Percentiles rank a stretch among this genome's conserved stretches.
Evolutionary conservation across 2,888 invertebrate species (phyloP).

Genomic region (Leptopilina syphax): DNA sequence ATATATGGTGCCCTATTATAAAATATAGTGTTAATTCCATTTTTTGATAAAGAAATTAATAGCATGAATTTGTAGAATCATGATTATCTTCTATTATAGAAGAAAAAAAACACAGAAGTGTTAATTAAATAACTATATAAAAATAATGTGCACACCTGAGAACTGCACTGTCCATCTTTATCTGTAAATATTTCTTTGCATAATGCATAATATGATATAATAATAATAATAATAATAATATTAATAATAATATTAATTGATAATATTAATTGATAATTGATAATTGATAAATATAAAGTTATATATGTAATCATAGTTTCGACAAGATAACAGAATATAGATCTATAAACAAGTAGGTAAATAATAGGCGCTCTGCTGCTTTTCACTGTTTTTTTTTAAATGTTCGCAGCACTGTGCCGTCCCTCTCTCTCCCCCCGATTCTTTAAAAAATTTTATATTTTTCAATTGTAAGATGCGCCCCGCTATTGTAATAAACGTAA

Average conservation of each 20-base stretch:
- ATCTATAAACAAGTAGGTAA: slow-evolving; percentile 51
- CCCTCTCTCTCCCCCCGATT: slow-evolving; percentile 49
- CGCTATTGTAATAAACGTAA: slow-evolving; percentile 61
- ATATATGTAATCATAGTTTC: slow-evolving; percentile 62
- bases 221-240: slow-evolving; percentile 23
- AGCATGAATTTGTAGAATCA: slow-evolving; percentile 50
- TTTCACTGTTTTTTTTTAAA: slow-evolving; percentile 52
- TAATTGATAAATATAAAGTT: slow-evolving; percentile 50
- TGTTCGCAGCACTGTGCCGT: slow-evolving; percentile 46
- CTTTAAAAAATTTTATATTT: slow-evolving; percentile 66
- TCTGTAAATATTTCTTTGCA: slow-evolving; percentile 62
- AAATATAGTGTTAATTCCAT: slow-evolving; percentile 60
- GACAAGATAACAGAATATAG: slow-evolving; percentile 58
- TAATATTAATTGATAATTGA: too few species aligned
- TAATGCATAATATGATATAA: slow-evolving; percentile 66
- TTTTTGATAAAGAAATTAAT: slow-evolving; percentile 54
- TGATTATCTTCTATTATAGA: too few species aligned
- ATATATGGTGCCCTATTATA: slow-evolving; percentile 60
- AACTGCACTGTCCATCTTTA: slow-evolving; percentile 41
- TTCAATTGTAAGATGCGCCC: slow-evolving; percentile 64
- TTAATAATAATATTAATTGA: too few species aligned
- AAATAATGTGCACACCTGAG: slow-evolving; percentile 36
- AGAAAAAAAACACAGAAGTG: background rate
- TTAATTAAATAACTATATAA: slow-evolving; percentile 31
- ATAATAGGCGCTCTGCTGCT: slow-evolving; percentile 54